Percentiles rank a stretch among this genome's conserved stretches.
Conservation (phyloP, 2,797 vertebrate genomes). For the Malacoctenus gilli region DNA sequence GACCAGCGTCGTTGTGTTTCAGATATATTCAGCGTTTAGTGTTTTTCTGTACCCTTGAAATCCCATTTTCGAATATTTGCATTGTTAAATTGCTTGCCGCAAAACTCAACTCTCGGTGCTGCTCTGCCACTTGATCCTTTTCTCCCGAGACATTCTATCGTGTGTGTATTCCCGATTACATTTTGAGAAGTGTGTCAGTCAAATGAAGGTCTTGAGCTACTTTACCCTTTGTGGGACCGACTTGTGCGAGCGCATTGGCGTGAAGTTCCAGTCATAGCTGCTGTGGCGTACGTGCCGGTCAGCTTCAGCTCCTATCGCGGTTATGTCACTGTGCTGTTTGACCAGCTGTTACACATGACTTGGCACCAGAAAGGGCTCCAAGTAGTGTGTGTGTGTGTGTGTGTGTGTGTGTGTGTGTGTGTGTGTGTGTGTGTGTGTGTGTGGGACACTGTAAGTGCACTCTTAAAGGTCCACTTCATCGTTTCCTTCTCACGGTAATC, state of each 20-base stretch:
- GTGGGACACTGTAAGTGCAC: too few relatives aligned
- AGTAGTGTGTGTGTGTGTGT: too few relatives aligned
- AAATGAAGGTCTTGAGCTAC: too few relatives aligned
- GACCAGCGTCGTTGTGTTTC: too few relatives aligned
- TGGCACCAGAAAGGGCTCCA: conserved; percentile 37
- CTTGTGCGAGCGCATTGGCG: not conserved
- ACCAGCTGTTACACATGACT: conserved; percentile 70
- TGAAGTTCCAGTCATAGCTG: conserved; percentile 33
- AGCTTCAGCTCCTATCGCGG: conserved; percentile 18
- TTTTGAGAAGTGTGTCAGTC: too few relatives aligned
- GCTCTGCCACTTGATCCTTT: conserved; percentile 2
- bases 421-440: too few relatives aligned
- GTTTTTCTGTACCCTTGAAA: not conserved
- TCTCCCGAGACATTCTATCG: too few relatives aligned
- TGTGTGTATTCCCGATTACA: not conserved
- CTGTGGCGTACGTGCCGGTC: conserved; percentile 56
- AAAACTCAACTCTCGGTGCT: not conserved
- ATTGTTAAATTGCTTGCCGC: not conserved
- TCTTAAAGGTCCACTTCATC: too few relatives aligned
- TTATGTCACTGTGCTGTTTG: conserved; percentile 61
- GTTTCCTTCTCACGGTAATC: too few relatives aligned
- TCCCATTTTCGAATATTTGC: not conserved
- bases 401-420: too few relatives aligned
- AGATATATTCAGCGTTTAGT: not conserved
- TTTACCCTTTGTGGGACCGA: too few relatives aligned